Evolutionary conservation across 2,113 vertebrate species (phyloP), one percentile per base, ranked within the genome.

Genomic region (Amphiprion ocellaris): DNA sequence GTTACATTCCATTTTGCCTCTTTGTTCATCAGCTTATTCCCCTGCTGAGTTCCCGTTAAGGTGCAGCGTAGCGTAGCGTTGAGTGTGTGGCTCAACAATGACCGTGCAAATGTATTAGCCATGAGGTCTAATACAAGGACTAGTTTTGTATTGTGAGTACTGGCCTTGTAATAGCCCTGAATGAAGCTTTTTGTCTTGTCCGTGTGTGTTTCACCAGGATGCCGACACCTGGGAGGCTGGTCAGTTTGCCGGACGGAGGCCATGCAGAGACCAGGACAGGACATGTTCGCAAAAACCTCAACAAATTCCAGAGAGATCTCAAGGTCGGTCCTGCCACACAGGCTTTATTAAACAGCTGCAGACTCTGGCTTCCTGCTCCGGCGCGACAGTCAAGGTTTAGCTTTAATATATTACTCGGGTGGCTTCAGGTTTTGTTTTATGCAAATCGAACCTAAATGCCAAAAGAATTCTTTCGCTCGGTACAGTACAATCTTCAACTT

Each of bases 221-320:
- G 81, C 77, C 95, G 74, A 69, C 14, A 88, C 93, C 84, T 96
- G 94, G 94, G 95, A 94, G 82, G 79, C 15, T 0, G 94, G 92
- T 4, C 81, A 74, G 21, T 95, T 95, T 70, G 84, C 85, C 26
- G 91, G 85, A 95, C 91, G 0, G 94, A 95, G 39, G 55, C 79
- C 68, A 95, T 94, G 93, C 94, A 94, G 77, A 83, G 41, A 56
- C 61, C 55, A 2, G 92, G 95, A 1, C 93, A 94, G 0, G 90
- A 86, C 5, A 75, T 95, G 46, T 69, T 44, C 4, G 28, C 19
- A 41, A 91, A 30, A 91, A 87, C n/a, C 16, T 37, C 16, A 78
- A 89, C 30, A 59, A 39, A 37, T 3, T 33, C 60, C 37, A 61
- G 15, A 46, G 60, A 47, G 49, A 78, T 74, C 28, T 59, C 71